Base-by-base conservation (phyloP, 37 sponge, comb jelly and placozoan species). In the Crambe crambe region DNA sequence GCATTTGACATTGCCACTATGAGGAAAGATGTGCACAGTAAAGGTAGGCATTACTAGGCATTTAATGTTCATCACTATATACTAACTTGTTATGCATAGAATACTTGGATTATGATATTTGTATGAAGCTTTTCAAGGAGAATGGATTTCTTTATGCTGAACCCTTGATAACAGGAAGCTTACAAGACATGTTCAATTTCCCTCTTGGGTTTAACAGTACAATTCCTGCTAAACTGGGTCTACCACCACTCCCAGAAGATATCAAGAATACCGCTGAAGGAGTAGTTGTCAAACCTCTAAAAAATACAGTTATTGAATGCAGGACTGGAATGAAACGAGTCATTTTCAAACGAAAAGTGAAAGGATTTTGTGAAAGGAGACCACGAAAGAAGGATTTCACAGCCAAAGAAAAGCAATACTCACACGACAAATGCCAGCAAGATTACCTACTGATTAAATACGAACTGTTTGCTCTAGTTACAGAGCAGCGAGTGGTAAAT, bases 311-410 rank as follows among this genome's bases (percentile, higher is more conserved):
- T 22, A n/a, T 85, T 15, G 65, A 72, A 37, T 64, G 74, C 10
- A 81, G 30, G 62, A 47, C 47, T 3, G 39, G 37, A 5, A 34
- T 30, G 8, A 73, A 62, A 29, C 62, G 86, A 72, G 79, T 85
- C 27, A 85, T 85, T 31, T 78, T 85, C 63, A 85, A 85, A 54
- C 37, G 79, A 32, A 85, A 78, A 23, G 51, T 77, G 0, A 74
- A 85, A 32, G 61, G 65, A 30, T 85, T 85, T 78, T 6, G 27
- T 3, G 86, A 85, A 36, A 64, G 38, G 22, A 38, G 38, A 41
- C 56, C 80, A 31, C 47, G 68, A 67, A 60, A 36, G 8, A 37
- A 44, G 38, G 42, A 59, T 32, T 15, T 61, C 21, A 23, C 30
- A 31, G 2, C 18, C 27, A 51, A 35, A 21, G 41, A 18, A 67